These are phyloP conservation scores for Gymnorhina tibicen DNA, from an alignment of 2,113 vertebrate genomes.

Conservation along the genomic window DNA sequence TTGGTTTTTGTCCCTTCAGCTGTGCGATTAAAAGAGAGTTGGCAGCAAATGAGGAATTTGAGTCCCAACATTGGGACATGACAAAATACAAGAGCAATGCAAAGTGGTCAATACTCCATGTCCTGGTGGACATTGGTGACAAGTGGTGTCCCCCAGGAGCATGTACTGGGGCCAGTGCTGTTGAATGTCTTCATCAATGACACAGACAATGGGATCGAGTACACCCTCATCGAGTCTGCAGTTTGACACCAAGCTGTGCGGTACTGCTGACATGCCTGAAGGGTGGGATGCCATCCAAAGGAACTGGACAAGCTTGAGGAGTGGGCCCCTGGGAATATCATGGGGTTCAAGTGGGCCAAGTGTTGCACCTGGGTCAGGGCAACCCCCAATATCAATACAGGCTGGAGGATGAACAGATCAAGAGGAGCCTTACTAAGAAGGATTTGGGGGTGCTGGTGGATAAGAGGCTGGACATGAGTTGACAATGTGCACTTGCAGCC, in stretches of 20 bases:
- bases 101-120: background rate
- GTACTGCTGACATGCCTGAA: background rate
- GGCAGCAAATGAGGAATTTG: background rate
- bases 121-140: background rate
- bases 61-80: background rate
- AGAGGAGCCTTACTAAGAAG: background rate
- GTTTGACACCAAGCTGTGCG: background rate
- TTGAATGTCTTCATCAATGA: background rate
- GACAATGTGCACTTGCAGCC: background rate
- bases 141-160: background rate
- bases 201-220: background rate
- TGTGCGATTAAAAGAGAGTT: background rate
- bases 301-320: background rate
- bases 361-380: background rate
- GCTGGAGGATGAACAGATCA: background rate
- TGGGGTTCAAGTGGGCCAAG: fast-evolving
- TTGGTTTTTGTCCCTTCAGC: background rate
- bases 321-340: background rate
- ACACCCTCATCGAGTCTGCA: background rate
- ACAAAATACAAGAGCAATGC: background rate
- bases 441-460: background rate
- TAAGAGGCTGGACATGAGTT: background rate
- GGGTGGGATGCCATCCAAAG: background rate
- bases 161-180: background rate
- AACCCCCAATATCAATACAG: background rate